Base-by-base conservation (phyloP, 2,113 vertebrate genomes). In the Hippocampus zosterae region DNA sequence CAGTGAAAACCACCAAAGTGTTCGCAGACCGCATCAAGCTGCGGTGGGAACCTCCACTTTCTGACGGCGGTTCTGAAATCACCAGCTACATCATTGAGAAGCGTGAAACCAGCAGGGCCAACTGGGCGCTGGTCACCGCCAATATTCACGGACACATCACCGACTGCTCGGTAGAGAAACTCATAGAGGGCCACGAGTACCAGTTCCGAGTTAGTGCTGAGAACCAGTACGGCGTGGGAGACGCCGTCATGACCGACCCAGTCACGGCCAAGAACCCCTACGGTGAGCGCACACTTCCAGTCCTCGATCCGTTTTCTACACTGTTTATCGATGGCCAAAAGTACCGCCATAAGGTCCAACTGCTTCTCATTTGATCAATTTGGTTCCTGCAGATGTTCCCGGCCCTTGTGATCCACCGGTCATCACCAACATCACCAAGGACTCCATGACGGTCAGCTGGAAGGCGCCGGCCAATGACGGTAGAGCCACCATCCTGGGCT, bases 381-480 rank as follows among this genome's bases (percentile, higher is more conserved):
- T 2, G 70, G 33, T 59, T 65, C 62, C n/a, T 27, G 64, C 83
- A 99, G 97, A 98, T 84, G 94, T 96, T 63, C 97, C 97, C 0
- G 97, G 97, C 79, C 95, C 94, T 68, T 95, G 94, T 60, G 97
- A 98, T 25, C 94, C 96, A 55, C 97, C 97, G 0, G 72, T 99
- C 76, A 96, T 99, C 79, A 98, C 95, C 84, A 99, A 98, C 59
- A 85, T 98, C 75, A 99, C 95, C 0, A 95, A 94, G 80, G 90
- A 98, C 82, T 96, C 96, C 29, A 99, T 99, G 97, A 98, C 95
- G 9, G 97, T 99, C 56, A 98, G 96, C 91, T 99, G 97, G 97
- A 99, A 99, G 83, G 90, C 94, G 12, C 97, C 97, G 62, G 94
- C 93, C 52, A 91, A 94, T 86, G 97, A 99, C 69, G 97, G 97